Percentiles rank a stretch among this genome's conserved stretches.
These are phyloP conservation scores for Diadophis punctatus DNA, from an alignment of 2,113 vertebrate species.

Conservation along the genomic window DNA sequence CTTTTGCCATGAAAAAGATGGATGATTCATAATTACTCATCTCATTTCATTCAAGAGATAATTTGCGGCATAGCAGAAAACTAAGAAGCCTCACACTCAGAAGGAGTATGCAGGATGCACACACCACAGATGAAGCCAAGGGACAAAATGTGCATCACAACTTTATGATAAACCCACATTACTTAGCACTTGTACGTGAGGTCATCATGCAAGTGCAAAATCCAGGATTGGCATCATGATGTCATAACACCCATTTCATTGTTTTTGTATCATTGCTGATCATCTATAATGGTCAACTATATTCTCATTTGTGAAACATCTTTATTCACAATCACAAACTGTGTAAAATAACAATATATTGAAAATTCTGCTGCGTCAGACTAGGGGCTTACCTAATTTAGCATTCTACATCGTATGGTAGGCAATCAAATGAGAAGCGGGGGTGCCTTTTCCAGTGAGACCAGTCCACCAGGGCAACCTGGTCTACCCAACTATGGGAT, in stretches of 20 bases:
- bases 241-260: background rate
- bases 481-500: too few species aligned
- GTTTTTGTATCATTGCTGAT: background rate
- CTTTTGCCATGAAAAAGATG: background rate
- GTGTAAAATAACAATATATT: background rate
- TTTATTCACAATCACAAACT: background rate
- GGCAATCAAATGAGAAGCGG: background rate
- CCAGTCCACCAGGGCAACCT: too few species aligned
- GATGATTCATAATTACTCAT: background rate
- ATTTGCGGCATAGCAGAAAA: background rate
- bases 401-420: background rate
- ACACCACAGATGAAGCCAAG: background rate
- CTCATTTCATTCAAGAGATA: background rate
- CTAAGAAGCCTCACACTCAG: background rate
- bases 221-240: background rate
- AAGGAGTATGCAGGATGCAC: background rate
- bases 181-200: background rate
- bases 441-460: too few species aligned
- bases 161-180: background rate
- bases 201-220: background rate
- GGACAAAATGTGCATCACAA: background rate
- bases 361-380: background rate
- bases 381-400: background rate
- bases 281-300: background rate
- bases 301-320: background rate